Base-by-base conservation (phyloP, 2,797 vertebrate genomes). In the Myotis planiceps region DNA sequence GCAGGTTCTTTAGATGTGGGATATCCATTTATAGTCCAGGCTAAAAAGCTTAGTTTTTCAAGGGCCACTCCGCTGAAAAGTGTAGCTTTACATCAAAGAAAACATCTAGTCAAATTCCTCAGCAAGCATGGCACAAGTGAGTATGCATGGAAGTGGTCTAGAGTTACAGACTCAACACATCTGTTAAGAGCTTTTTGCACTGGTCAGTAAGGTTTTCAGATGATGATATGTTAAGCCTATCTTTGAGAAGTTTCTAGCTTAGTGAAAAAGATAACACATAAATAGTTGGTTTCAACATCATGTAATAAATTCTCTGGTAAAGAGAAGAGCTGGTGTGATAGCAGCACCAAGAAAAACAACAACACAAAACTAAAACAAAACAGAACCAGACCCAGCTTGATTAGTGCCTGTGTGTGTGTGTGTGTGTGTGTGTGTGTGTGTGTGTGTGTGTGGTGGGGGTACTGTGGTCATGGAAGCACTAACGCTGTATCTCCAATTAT, bases 261-360 rank as follows among this genome's bases (percentile, higher is more conserved):
- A 13, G 7, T 65, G 49, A 94, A 42, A 66, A 88, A 68, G 72
- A 82, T 90, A 34, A 85, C 51, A 76, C 14, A 65, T 1, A 19
- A 86, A 65, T 74, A 75, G 87, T 88, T 95, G 45, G 85, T 94
- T 97, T 96, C 95, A 94, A 92, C 72, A 94, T 90, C 68, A 16
- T 68, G 53, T 90, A 81, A 66, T 83, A 66, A 90, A 47, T 69
- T 78, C 27, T 80, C 23, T 83, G 68, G 81, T 88, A 90, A 96
- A 60, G 49, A 92, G n/a, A 89, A 92, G 39, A 27, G 18, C 23
- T 65, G 49, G 16, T 55, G 6, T 25, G 53, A 81, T 9, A 21
- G 23, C 9, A 27, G 5, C 9, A 19, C 25, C 13, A 47, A 23
- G 18, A 19, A 39, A 39, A 71, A 60, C 49, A 39, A 39, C 37